Evolutionary conservation across 2,888 invertebrate genomes (phyloP).

Genomic region (Lycaena phlaeas): DNA sequence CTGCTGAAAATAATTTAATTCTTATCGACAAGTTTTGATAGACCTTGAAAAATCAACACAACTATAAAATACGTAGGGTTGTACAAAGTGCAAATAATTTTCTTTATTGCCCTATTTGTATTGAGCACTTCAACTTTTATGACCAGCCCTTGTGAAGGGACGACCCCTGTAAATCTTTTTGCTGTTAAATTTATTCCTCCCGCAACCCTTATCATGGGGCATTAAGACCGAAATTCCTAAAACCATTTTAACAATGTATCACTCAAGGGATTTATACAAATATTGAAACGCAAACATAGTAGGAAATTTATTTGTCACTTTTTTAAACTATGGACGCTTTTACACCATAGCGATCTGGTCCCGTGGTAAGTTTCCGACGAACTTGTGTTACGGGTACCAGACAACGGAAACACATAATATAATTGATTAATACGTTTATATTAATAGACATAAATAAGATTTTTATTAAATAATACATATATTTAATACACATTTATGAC

Average conservation of each 20-base stretch:
- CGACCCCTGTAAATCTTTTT: conserved; percentile 13
- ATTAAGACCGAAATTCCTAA: background rate
- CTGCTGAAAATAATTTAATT: too few species aligned
- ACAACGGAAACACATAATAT: too few species aligned
- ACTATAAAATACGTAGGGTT: background rate
- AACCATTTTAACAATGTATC: background rate
- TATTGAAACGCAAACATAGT: conserved; percentile 3
- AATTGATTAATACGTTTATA: too few species aligned
- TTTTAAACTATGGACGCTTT: too few species aligned
- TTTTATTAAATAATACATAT: too few species aligned
- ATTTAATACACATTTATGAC: too few species aligned
- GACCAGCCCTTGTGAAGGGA: conserved; percentile 12
- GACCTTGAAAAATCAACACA: conserved; percentile 1
- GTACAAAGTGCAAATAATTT: conserved; percentile 8
- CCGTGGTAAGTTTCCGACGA: too few species aligned
- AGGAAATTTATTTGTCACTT: background rate
- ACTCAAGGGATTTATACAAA: conserved; percentile 1
- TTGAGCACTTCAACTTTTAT: conserved; percentile 11
- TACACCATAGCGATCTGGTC: too few species aligned
- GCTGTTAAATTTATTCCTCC: background rate
- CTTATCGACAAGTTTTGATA: too few species aligned
- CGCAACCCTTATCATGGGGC: background rate
- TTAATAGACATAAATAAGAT: too few species aligned
- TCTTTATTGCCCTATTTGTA: conserved; percentile 7
- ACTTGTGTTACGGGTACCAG: too few species aligned